phyloP scores from a whole-genome alignment of 2,797 vertebrate species.

The Gymnodraco acuticeps region DNA sequence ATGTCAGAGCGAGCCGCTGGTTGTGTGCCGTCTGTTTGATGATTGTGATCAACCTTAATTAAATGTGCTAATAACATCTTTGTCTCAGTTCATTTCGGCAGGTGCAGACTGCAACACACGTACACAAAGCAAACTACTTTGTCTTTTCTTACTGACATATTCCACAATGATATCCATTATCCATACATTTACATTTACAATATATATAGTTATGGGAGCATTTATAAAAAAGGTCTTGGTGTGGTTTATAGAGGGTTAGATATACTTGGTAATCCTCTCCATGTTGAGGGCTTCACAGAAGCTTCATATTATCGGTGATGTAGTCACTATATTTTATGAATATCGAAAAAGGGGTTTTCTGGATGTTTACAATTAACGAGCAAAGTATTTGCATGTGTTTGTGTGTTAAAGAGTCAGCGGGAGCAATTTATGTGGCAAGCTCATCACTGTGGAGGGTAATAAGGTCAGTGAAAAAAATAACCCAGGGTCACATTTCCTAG shows the following conservation, averaged over 20 bases:
- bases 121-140: conserved; percentile 12
- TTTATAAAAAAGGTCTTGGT: conserved; percentile 3
- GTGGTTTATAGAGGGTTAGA: background rate
- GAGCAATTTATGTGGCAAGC: conserved; percentile 83
- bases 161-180: background rate
- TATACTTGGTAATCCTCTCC: background rate
- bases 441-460: conserved; percentile 92
- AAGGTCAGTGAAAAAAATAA: conserved; percentile 97
- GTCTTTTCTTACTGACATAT: conserved; percentile 10
- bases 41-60: conserved; percentile 72
- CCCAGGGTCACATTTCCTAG: conserved; percentile 91
- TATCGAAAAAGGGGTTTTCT: conserved; percentile 28
- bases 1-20: conserved; percentile 40
- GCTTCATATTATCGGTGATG: background rate
- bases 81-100: conserved; percentile 57
- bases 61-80: conserved; percentile 68
- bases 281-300: background rate
- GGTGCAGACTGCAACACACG: conserved; percentile 9
- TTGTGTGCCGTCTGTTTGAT: conserved; percentile 62
- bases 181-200: background rate
- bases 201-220: background rate
- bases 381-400: conserved; percentile 44
- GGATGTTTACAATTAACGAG: conserved; percentile 31
- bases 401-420: conserved; percentile 65
- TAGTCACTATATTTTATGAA: conserved; percentile 13